Evolutionary conservation across 2,797 vertebrate genomes (phyloP), one percentile per base, ranked within the genome.

Genomic region (Strix occidentalis): DNA sequence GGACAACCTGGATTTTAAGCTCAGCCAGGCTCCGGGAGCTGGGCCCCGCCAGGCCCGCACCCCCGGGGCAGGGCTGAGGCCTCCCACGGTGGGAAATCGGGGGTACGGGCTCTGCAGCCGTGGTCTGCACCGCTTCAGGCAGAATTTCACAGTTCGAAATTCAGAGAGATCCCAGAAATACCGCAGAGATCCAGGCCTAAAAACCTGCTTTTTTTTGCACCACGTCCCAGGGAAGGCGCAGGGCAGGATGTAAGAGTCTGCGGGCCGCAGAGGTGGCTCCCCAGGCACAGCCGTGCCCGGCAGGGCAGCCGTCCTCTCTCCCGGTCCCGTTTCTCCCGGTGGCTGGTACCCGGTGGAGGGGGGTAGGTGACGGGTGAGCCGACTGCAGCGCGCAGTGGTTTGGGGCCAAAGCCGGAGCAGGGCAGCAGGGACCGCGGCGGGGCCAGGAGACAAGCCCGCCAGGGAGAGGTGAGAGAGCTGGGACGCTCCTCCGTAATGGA

Each of bases 401-500:
- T 16, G 37, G 35, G 33, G 51, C 24, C 69, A 21, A 28, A 3
- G 0, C 24, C 20, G 2, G 12, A 15, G 58, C 77, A 7, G 16
- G 43, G 28, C 28, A 21, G 28, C 54, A 17, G 35, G 25, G 29
- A 3, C 61, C 14, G 61, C 57, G 6, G 7, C 3, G 31, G 16
- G 13, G 29, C 31, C 69, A 4, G n/a, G 10, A 35, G 11, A 6
- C 1, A 7, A 18, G 15, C n/a, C 43, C 3, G 10, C 23, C 29
- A 28, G 5, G 20, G 1, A 6, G 25, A 18, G 9, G 5, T 0
- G 28, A 6, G 13, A 15, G 13, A 13, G 16, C 10, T 2, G 2
- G 18, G 35, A 1, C 3, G 11, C 37, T 16, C 10, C 19, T 7
- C 51, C 2, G 8, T 3, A 5, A 16, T 9, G 33, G 12, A 10